These are phyloP conservation scores for Pao palembangensis DNA, from an alignment of 2,113 vertebrate genomes.

Conservation along the genomic window DNA sequence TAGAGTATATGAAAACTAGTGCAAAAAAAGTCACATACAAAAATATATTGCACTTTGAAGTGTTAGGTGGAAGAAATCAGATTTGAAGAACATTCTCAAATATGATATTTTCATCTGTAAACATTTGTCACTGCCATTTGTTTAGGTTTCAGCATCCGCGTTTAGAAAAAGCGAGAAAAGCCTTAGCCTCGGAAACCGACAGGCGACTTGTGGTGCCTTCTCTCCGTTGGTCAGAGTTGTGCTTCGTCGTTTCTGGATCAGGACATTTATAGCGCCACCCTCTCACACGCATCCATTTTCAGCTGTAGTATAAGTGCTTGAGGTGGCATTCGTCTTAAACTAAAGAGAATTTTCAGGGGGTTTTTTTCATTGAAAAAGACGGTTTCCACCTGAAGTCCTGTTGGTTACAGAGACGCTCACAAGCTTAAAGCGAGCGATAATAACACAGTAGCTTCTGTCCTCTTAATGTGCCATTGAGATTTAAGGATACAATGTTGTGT, in stretches of 20 bases:
- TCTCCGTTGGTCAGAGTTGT: constrained; percentile 48
- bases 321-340: constrained; percentile 10
- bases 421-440: not conserved
- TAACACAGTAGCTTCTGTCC: not conserved
- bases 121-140: constrained; percentile 40
- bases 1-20: constrained; percentile 59
- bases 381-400: constrained; percentile 13
- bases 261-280: constrained; percentile 6
- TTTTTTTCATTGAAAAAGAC: not conserved
- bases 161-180: constrained; percentile 20
- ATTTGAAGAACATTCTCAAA: constrained; percentile 56
- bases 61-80: constrained; percentile 56
- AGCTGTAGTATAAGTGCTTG: constrained; percentile 32
- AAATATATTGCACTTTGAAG: constrained; percentile 72
- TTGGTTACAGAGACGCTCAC: not conserved
- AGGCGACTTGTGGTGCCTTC: constrained; percentile 43
- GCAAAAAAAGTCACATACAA: constrained; percentile 61
- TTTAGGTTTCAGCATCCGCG: not conserved
- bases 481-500: constrained; percentile 5
- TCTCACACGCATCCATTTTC: constrained; percentile 1
- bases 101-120: constrained; percentile 58
- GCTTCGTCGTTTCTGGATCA: constrained; percentile 24
- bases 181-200: constrained; percentile 30
- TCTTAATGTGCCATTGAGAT: constrained; percentile 23
- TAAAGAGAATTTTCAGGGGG: too few relatives aligned